A percentile compares a stretch with the other conserved stretches of the same genome.
Conservation (phyloP, 2,113 vertebrate genomes). For the Ailuropoda melanoleuca region DNA sequence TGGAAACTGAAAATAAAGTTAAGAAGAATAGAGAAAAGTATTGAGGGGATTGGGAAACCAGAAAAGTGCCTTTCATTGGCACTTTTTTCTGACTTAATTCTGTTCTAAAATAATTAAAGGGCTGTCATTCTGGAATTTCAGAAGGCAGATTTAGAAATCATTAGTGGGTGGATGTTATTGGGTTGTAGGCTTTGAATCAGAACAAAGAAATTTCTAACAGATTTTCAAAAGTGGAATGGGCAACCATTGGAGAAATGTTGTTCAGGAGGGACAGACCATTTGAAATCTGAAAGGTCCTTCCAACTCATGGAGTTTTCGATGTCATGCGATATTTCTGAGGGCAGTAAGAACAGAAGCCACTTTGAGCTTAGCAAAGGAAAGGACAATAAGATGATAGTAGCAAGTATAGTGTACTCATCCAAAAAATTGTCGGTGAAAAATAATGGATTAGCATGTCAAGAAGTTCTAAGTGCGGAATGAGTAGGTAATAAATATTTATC, state of each 20-base stretch:
- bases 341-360: slow-evolving; percentile 14
- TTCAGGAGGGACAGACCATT: background rate
- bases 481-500: slow-evolving; percentile 45
- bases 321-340: slow-evolving; percentile 35
- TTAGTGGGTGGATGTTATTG: slow-evolving; percentile 1
- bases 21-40: background rate
- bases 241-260: background rate
- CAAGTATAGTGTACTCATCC: background rate
- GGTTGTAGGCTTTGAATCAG: slow-evolving; percentile 25
- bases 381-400: background rate
- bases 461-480: slow-evolving; percentile 7
- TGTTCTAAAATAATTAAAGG: slow-evolving; percentile 46
- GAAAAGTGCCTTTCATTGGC: slow-evolving; percentile 20
- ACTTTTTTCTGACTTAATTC: slow-evolving; percentile 25
- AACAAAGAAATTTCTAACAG: slow-evolving; percentile 10
- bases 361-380: slow-evolving; percentile 16
- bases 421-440: background rate
- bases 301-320: slow-evolving; percentile 24
- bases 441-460: background rate
- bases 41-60: slow-evolving; percentile 1
- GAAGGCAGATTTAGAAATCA: slow-evolving; percentile 57
- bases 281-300: background rate
- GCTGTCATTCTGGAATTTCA: slow-evolving; percentile 51
- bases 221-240: background rate
- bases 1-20: background rate